Conservation (phyloP, 2,888 invertebrate genomes). For the Lutraria lutraria region DNA sequence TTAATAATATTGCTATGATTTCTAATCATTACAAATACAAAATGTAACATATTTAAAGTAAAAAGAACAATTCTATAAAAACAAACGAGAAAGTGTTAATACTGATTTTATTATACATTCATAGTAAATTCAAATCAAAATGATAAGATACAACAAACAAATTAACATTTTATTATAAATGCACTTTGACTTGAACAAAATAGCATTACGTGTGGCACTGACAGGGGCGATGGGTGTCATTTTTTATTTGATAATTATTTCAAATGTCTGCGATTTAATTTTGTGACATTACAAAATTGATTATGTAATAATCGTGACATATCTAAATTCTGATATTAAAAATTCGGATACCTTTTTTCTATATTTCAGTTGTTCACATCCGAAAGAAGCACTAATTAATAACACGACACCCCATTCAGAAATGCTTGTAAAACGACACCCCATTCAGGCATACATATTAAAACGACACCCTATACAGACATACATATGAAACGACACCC, state of each 20-base stretch:
- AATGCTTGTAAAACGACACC: not conserved
- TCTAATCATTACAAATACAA: too few species aligned
- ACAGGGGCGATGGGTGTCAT: not conserved
- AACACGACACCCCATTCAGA: not conserved
- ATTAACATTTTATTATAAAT: not conserved
- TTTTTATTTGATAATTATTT: not conserved
- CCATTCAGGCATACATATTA: not conserved
- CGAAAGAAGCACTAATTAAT: too few species aligned
- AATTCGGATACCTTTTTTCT: not conserved
- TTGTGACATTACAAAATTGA: not conserved
- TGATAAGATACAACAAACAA: not conserved
- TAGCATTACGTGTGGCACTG: not conserved
- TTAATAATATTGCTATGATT: too few species aligned
- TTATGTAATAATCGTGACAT: not conserved
- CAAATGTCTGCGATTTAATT: not conserved
- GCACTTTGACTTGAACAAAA: constrained; percentile 23
- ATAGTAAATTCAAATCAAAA: not conserved
- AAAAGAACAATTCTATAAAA: not conserved
- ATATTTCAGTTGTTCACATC: not conserved
- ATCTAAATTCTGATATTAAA: not conserved
- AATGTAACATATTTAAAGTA: too few species aligned
- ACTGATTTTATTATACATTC: not conserved
- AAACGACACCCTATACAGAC: not conserved
- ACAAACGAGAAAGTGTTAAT: not conserved
- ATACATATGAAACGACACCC: too few species aligned